These are phyloP conservation scores for Choreutis nemorana DNA, from an alignment of 2,888 invertebrate genomes.

Conservation along the genomic window DNA sequence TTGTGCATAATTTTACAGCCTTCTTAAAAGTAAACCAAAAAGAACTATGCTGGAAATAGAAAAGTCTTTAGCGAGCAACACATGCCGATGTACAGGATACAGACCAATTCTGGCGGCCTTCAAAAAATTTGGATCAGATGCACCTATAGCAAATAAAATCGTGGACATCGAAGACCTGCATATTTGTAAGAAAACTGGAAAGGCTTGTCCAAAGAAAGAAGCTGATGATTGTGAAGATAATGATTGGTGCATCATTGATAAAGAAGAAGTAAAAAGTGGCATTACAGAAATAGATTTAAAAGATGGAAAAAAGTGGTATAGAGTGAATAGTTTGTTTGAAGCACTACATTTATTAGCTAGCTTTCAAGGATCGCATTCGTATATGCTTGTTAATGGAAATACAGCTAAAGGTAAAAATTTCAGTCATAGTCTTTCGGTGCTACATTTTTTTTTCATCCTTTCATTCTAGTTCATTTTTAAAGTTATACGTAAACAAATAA, in stretches of 20 bases:
- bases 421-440: background rate
- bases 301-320: too few relatives aligned
- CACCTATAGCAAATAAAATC: slow-evolving; percentile 45
- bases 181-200: slow-evolving; percentile 17
- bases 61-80: slow-evolving; percentile 76
- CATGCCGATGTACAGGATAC: slow-evolving; percentile 84
- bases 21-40: slow-evolving; percentile 21
- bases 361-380: slow-evolving; percentile 40
- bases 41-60: slow-evolving; percentile 73
- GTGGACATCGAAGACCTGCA: slow-evolving; percentile 31
- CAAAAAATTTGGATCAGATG: slow-evolving; percentile 74
- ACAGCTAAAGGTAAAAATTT: slow-evolving; percentile 71
- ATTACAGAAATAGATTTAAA: too few relatives aligned
- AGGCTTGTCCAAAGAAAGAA: slow-evolving; percentile 9
- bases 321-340: too few relatives aligned
- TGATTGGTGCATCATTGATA: slow-evolving; percentile 25
- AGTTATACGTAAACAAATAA: too few relatives aligned
- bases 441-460: background rate
- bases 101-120: slow-evolving; percentile 80
- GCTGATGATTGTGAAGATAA: slow-evolving; percentile 16
- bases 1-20: slow-evolving; percentile 15
- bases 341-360: too few relatives aligned
- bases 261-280: slow-evolving; percentile 14
- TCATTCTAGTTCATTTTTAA: background rate
- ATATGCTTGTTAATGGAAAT: slow-evolving; percentile 74